Percentiles rank a stretch among this genome's conserved stretches.
Conservation (phyloP, 1,140 invertebrate species). For the Pararge aegeria region DNA sequence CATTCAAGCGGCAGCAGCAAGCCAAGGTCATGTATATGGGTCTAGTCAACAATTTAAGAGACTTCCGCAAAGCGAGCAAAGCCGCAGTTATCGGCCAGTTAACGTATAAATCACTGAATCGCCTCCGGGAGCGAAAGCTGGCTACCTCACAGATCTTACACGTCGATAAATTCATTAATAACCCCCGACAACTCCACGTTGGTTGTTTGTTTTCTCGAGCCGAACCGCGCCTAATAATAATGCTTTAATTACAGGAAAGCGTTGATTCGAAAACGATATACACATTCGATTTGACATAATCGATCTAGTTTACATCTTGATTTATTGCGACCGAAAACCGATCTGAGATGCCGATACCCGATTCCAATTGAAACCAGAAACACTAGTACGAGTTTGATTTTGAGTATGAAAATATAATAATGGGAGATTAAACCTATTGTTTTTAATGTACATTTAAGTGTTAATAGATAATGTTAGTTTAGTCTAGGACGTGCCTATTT, state of each 20-base stretch:
- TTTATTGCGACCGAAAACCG: constrained; percentile 24
- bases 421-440: too few species aligned
- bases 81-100: background rate
- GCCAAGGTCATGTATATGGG: background rate
- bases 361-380: constrained; percentile 6
- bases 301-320: constrained; percentile 32
- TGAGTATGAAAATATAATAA: too few species aligned
- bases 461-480: too few species aligned
- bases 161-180: constrained; percentile 59
- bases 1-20: background rate
- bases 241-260: constrained; percentile 36
- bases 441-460: too few species aligned
- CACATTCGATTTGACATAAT: constrained; percentile 31
- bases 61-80: background rate
- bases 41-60: background rate
- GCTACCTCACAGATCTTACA: constrained; percentile 43
- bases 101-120: constrained; percentile 36
- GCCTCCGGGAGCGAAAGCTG: constrained; percentile 56
- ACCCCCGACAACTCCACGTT: constrained; percentile 24
- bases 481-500: too few species aligned
- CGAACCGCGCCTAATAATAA: constrained; percentile 33
- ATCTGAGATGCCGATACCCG: constrained; percentile 3
- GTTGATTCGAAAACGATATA: constrained; percentile 35
- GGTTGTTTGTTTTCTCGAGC: constrained; percentile 30
- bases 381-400: background rate